These are phyloP conservation scores for Madoqua kirkii DNA, from an alignment of 2,113 vertebrate genomes.

Conservation along the genomic window DNA sequence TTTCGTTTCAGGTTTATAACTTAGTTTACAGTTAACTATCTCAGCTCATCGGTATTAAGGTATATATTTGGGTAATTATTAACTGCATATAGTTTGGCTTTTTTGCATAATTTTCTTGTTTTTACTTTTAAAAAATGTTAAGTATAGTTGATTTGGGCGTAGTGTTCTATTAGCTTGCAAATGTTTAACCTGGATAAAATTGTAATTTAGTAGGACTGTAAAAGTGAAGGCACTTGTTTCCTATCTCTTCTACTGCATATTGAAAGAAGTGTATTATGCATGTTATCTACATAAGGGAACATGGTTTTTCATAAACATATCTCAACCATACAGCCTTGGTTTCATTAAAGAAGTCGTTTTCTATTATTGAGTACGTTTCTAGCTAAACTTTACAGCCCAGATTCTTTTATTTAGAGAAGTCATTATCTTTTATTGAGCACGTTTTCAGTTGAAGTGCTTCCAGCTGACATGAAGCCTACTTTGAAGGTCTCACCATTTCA, in stretches of 20 bases:
- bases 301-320: not conserved
- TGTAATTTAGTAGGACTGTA: not conserved
- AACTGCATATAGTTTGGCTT: not conserved
- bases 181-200: not conserved
- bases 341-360: constrained; percentile 34
- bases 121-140: not conserved
- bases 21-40: not conserved
- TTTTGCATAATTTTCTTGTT: not conserved
- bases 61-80: not conserved
- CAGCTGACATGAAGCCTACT: not conserved
- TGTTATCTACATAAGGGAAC: not conserved
- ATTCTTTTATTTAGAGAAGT: not conserved
- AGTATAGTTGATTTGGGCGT: not conserved
- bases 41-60: not conserved
- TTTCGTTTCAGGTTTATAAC: constrained; percentile 24
- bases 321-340: not conserved
- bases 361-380: not conserved
- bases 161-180: not conserved
- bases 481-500: constrained; percentile 29
- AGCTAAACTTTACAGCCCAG: not conserved
- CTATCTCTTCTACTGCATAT: not conserved
- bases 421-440: not conserved
- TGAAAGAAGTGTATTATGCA: not conserved
- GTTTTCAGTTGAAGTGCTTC: not conserved
- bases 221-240: not conserved